Evolutionary conservation across 1,140 invertebrate genomes (phyloP).

Genomic region (Drosophila pachea): DNA sequence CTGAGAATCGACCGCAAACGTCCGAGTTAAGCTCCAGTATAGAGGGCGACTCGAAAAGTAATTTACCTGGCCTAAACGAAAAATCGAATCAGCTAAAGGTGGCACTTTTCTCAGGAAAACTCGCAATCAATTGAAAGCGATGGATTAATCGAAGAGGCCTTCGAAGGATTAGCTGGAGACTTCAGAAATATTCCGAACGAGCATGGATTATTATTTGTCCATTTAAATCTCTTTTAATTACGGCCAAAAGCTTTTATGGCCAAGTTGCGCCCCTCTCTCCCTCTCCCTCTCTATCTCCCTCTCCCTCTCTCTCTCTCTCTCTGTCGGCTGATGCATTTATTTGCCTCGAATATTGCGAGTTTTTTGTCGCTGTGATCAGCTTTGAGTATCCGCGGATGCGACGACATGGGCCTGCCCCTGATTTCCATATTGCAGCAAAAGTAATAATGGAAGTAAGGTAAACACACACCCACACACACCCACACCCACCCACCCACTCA

Average conservation of each 20-base stretch:
- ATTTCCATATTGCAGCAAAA: conserved; percentile 17
- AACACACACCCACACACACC: not conserved
- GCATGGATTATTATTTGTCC: too few relatives aligned
- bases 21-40: conserved; percentile 29
- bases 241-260: too few relatives aligned
- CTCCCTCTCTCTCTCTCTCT: not conserved
- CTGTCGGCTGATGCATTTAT: too few relatives aligned
- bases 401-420: not conserved
- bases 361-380: conserved; percentile 5
- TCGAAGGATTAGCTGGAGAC: too few relatives aligned
- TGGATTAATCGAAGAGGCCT: too few relatives aligned
- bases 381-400: not conserved
- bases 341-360: conserved; percentile 1
- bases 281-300: not conserved
- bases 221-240: too few relatives aligned
- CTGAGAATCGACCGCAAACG: conserved; percentile 37
- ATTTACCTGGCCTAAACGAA: conserved; percentile 38
- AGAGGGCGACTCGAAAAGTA: conserved; percentile 35
- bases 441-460: conserved; percentile 20
- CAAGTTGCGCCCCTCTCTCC: too few relatives aligned
- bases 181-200: too few relatives aligned
- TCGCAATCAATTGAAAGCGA: too few relatives aligned
- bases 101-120: conserved; percentile 19
- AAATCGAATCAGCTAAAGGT: conserved; percentile 4
- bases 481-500: not conserved